Evolutionary conservation across 1,140 invertebrate genomes (phyloP).

Genomic region (Magallana ariakensis): DNA sequence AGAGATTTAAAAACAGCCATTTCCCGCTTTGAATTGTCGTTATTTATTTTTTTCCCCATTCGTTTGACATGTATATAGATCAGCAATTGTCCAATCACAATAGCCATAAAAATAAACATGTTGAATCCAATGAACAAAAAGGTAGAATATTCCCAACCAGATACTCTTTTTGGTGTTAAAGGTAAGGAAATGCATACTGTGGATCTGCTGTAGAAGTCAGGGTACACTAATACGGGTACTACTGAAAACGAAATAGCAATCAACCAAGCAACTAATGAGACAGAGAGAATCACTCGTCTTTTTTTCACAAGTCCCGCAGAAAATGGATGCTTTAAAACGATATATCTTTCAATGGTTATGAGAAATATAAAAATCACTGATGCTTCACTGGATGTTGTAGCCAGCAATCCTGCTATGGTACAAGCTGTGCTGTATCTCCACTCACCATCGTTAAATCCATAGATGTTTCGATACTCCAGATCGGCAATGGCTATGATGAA

Average conservation of each 20-base stretch:
- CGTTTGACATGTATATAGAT: slow-evolving; percentile 84
- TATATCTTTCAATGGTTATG: slow-evolving; percentile 68
- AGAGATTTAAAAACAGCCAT: slow-evolving; percentile 67
- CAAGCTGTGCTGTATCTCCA: slow-evolving; percentile 69
- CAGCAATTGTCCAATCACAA: slow-evolving; percentile 81
- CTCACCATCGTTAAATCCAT: slow-evolving; percentile 63
- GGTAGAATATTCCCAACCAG: slow-evolving; percentile 80
- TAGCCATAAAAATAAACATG: slow-evolving; percentile 79
- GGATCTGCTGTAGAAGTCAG: slow-evolving; percentile 73
- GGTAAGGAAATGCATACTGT: slow-evolving; percentile 79
- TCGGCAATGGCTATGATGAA: slow-evolving; percentile 71
- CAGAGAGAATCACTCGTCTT: neutral
- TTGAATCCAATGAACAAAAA: slow-evolving; percentile 79
- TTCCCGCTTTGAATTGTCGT: slow-evolving; percentile 80
- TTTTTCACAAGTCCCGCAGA: slow-evolving; percentile 36
- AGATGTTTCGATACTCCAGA: slow-evolving; percentile 63
- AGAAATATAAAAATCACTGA: slow-evolving; percentile 68
- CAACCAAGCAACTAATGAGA: slow-evolving; percentile 13
- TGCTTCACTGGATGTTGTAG: slow-evolving; percentile 67
- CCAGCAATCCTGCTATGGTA: slow-evolving; percentile 66
- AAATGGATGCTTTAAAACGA: slow-evolving; percentile 69
- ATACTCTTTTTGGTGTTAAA: slow-evolving; percentile 72
- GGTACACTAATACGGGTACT: neutral
- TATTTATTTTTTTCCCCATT: slow-evolving; percentile 80
- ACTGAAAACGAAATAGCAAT: neutral